Evolutionary conservation across 2,888 invertebrate genomes (phyloP).

Genomic region (Bedellia somnulentella): DNA sequence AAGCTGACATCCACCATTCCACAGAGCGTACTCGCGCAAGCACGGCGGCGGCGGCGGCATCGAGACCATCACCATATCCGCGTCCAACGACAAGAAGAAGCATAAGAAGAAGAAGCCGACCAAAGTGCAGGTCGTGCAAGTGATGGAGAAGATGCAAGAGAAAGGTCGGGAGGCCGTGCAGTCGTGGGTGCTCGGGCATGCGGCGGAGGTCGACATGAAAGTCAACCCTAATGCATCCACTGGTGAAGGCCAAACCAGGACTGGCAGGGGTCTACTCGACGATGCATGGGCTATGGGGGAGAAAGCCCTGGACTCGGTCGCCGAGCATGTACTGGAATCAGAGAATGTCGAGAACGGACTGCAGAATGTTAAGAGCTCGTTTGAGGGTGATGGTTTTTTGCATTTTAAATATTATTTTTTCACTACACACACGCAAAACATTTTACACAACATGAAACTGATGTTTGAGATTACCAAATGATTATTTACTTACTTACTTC

Average conservation of each 20-base stretch:
- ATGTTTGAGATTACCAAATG: too few relatives aligned
- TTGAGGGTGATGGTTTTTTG: conserved; percentile 34
- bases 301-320: conserved; percentile 30
- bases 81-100: conserved; percentile 29
- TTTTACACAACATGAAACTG: too few relatives aligned
- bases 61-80: conserved; percentile 43
- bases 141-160: conserved; percentile 23
- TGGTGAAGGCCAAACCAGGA: conserved; percentile 9
- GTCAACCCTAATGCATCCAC: neutral
- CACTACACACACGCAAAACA: too few relatives aligned
- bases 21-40: conserved; percentile 11
- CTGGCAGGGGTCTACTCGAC: conserved; percentile 21
- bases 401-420: too few relatives aligned
- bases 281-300: conserved; percentile 34
- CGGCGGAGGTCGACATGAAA: conserved; percentile 4
- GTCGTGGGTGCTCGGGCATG: conserved; percentile 36
- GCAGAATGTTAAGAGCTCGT: conserved; percentile 26
- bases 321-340: conserved; percentile 33
- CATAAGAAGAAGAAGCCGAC: conserved; percentile 41
- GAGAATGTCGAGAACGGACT: conserved; percentile 37
- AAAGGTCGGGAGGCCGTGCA: conserved; percentile 38
- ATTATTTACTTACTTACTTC: too few relatives aligned
- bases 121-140: conserved; percentile 36
- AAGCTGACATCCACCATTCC: neutral
- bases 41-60: conserved; percentile 24